Evolutionary conservation across 2,797 vertebrate species (phyloP).

Genomic region (Coregonus sp.): DNA sequence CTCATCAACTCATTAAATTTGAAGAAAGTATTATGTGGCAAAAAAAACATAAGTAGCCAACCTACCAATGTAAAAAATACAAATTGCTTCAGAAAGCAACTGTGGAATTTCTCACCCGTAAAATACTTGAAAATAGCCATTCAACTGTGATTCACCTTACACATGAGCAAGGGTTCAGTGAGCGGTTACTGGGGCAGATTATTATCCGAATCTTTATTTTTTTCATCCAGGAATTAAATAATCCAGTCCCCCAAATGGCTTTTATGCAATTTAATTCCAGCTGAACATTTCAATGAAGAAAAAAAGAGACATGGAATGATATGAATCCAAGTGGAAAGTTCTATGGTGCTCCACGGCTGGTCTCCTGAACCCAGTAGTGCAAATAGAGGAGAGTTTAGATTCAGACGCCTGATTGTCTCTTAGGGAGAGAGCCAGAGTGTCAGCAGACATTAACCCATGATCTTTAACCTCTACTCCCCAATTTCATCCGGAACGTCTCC

Average conservation of each 20-base stretch:
- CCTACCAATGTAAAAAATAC: not conserved
- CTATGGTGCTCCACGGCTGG: constrained; percentile 24
- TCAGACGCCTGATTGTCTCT: constrained; percentile 74
- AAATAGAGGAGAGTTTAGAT: constrained; percentile 68
- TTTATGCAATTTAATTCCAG: constrained; percentile 26
- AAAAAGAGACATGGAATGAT: constrained; percentile 10
- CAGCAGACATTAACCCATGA: constrained; percentile 85
- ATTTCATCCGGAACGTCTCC: constrained; percentile 73
- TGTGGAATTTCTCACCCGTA: constrained; percentile 6
- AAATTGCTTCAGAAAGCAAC: not conserved
- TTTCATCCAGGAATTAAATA: constrained; percentile 35
- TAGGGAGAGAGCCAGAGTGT: constrained; percentile 74
- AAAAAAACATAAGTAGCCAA: not conserved
- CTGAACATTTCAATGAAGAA: constrained; percentile 34
- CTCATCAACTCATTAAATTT: constrained; percentile 7
- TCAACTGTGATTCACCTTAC: constrained; percentile 46
- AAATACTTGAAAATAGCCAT: constrained; percentile 15
- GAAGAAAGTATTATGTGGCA: not conserved
- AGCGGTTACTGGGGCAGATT: constrained; percentile 64
- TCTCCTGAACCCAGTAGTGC: constrained; percentile 43
- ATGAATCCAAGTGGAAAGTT: constrained; percentile 56
- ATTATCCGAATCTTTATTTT: constrained; percentile 47
- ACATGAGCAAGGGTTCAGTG: constrained; percentile 55
- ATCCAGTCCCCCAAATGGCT: constrained; percentile 35
- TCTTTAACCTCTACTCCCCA: constrained; percentile 81